Evolutionary conservation across 2,797 vertebrate species (phyloP), one percentile per base, ranked within the genome.

Genomic region (Champsocephalus esox): DNA sequence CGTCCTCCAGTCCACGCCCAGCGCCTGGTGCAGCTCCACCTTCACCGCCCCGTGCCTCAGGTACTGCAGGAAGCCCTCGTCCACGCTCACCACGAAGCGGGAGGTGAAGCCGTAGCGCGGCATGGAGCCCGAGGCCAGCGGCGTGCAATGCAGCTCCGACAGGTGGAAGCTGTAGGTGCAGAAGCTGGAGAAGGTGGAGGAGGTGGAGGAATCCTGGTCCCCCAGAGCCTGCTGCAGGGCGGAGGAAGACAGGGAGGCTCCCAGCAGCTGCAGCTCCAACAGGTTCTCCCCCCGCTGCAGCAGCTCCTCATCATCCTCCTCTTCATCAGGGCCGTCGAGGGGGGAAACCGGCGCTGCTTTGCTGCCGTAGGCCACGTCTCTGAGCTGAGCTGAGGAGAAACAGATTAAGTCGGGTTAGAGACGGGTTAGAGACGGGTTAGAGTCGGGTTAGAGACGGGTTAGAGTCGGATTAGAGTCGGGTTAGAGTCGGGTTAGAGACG

Each of bases 131-230:
- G 4, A 88, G 24, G 92, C 92, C 59, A 99, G 81, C 0, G 97
- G 96, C 0, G 96, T 98, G 57, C 94, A 92, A 92, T 99, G 97
- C 6, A 97, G 92, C 73, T 97, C 96, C 0, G 96, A 99, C 85
- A 96, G 93, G 34, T 98, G 98, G 89, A 99, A 98, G 0, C 93
- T 88, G 0, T 96, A 98, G 12, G 97, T 98, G 75, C 97, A 99
- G 90, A 99, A 99, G 10, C 97, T 98, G 72, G 94, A 87, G 12
- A 28, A 98, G 12, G 97, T 98, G 75, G 97, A 99, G 89, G 99
- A 99, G 19, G 19, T 98, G 72, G 94, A 87, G 12, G 95, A 97
- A 5, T 96, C 95, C 1, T 64, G 57, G 68, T 96, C 96, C 0
- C 94, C 94, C 45, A 97, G 93, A 2, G 77, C n/a, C 2, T 83